Evolutionary conservation across 2,888 invertebrate genomes (phyloP).

Genomic region (Ophion costatus): DNA sequence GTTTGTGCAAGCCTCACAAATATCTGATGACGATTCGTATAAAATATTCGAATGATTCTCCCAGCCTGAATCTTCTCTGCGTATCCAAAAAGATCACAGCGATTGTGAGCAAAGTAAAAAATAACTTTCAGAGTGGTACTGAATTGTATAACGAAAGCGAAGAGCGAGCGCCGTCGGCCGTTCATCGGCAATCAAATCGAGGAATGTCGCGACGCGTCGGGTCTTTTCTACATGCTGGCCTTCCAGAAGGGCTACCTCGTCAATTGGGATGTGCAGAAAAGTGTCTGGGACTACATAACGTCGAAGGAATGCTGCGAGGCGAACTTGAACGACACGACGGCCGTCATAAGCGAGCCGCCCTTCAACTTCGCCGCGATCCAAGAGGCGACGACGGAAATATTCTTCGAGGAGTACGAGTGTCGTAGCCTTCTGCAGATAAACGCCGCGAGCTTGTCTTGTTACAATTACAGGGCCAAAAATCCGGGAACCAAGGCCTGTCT

Average conservation of each 20-base stretch:
- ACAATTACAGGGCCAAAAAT: constrained; percentile 87
- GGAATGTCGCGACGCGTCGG: constrained; percentile 97
- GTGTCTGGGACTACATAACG: constrained; percentile 98
- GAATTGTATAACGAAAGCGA: constrained; percentile 99
- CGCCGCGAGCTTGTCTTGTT: constrained; percentile 91
- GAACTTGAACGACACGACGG: constrained; percentile 90
- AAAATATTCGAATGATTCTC: too few species aligned
- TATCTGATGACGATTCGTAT: too few species aligned
- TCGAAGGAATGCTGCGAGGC: constrained; percentile 93
- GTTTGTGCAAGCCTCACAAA: too few species aligned
- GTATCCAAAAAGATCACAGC: not conserved
- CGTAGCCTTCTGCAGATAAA: constrained; percentile 92
- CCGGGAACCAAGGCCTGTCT: constrained; percentile 87
- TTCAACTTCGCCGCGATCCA: constrained; percentile 97
- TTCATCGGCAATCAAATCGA: constrained; percentile 98
- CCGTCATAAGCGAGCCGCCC: constrained; percentile 96
- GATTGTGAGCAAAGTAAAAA: not conserved
- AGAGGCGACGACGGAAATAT: constrained; percentile 97
- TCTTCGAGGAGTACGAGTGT: constrained; percentile 99
- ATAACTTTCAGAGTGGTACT: constrained; percentile 88
- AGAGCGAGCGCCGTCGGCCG: constrained; percentile 96
- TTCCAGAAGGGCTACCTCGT: constrained; percentile 97
- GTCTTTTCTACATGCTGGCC: constrained; percentile 96
- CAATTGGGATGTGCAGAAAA: constrained; percentile 98
- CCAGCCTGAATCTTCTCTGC: not conserved